These are phyloP conservation scores for Drosophila atripex DNA, from an alignment of 2,888 invertebrate species.

Conservation along the genomic window DNA sequence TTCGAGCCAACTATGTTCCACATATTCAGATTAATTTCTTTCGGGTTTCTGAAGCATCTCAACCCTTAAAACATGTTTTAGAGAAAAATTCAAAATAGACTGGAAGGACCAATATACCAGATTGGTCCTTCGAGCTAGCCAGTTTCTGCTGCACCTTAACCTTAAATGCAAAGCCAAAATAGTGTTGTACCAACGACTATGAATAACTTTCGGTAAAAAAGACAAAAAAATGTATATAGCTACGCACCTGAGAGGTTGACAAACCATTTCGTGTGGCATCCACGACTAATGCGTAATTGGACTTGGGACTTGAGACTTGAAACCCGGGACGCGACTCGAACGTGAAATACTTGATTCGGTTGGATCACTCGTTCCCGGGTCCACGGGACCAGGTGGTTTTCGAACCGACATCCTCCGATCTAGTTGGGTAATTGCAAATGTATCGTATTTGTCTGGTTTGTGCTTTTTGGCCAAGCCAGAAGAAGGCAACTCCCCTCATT, in stretches of 20 bases:
- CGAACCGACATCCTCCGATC: slow-evolving; percentile 7
- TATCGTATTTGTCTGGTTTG: neutral
- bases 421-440: slow-evolving; percentile 10
- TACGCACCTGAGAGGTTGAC: slow-evolving; percentile 14
- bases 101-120: too few relatives aligned
- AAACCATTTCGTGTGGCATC: slow-evolving; percentile 30
- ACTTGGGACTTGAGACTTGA: slow-evolving; percentile 32
- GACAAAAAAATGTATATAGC: neutral
- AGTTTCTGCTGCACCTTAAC: too few relatives aligned
- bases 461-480: slow-evolving; percentile 12
- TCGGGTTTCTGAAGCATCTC: too few relatives aligned
- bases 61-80: too few relatives aligned
- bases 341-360: slow-evolving; percentile 35
- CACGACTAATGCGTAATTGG: slow-evolving; percentile 27
- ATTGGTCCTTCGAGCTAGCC: too few relatives aligned
- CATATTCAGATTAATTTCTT: too few relatives aligned
- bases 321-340: slow-evolving; percentile 21
- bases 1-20: too few relatives aligned
- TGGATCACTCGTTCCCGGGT: neutral
- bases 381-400: neutral
- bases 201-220: too few relatives aligned
- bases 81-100: too few relatives aligned
- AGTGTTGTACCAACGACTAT: too few relatives aligned
- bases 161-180: too few relatives aligned
- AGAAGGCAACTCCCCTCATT: slow-evolving; percentile 18